Evolutionary conservation across 2,888 invertebrate genomes (phyloP), one percentile per base, ranked within the genome.

Genomic region (Coenonympha arcania): DNA sequence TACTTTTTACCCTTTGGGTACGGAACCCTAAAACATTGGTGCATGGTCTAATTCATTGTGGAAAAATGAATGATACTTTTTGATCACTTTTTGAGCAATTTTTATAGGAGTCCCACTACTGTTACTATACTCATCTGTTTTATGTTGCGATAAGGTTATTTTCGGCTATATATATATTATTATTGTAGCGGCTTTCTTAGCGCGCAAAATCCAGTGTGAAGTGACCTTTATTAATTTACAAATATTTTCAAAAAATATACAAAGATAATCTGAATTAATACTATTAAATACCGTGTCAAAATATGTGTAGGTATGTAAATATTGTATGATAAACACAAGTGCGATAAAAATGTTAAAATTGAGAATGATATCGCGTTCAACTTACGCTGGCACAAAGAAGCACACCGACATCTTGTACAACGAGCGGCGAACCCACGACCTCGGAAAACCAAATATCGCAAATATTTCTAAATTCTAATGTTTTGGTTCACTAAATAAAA

Each of bases 371-470:
- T 65, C 66, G 58, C 57, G 58, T 58, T 67, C 62, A 84, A 91
- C 91, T 90, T 89, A 92, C 91, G 91, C 80, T 76, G 91, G 90
- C 64, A 92, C 89, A 75, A 90, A 91, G 80, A 81, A 85, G 81
- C 90, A 91, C 65, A 92, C 90, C 60, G 91, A 91, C 89, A 90
- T 91, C 73, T 87, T 88, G 86, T 69, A 64, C 73, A 48, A 64
- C 60, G 64, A 58, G 50, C 50, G 58, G 60, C 65, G 62, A 65
- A 61, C 58, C 63, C 59, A 56, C 64, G 65, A 70, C 69, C 69
- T 67, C 65, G 59, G 63, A 56, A 64, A 58, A 64, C 47, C 49
- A 57, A 54, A 51, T 50, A 44, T 48, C 26, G 54, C 60, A 41
- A 58, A 57, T 62, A 56, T 47, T 58, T 64, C 60, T 54, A 51